Conservation (phyloP, 2,888 invertebrate species). For the Himalopsyche anomala region DNA sequence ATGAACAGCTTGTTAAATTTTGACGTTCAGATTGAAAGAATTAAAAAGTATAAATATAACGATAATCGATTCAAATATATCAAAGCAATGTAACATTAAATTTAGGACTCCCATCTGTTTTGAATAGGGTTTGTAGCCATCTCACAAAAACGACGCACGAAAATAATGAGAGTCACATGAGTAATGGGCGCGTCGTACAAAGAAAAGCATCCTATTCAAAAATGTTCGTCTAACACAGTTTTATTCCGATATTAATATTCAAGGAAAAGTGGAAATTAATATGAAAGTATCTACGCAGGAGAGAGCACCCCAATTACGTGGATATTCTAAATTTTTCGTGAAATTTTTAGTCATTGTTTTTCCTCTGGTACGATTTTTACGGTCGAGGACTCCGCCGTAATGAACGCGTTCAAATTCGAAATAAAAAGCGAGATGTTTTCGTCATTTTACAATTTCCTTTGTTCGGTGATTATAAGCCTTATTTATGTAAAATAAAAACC, state of each 20-base stretch:
- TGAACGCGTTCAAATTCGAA: slow-evolving; percentile 19
- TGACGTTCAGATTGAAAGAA: too few relatives aligned
- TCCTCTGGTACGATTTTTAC: slow-evolving; percentile 36
- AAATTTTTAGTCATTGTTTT: slow-evolving; percentile 27
- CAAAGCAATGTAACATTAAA: too few relatives aligned
- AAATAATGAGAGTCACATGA: slow-evolving; percentile 12
- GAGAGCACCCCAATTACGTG: slow-evolving; percentile 26
- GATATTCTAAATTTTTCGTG: not conserved
- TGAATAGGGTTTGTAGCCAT: too few relatives aligned
- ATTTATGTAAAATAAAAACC: slow-evolving; percentile 6
- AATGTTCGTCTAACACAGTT: not conserved
- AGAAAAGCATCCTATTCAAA: not conserved
- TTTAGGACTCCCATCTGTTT: too few relatives aligned
- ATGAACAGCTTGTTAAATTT: too few relatives aligned
- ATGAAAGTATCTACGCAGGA: slow-evolving; percentile 1
- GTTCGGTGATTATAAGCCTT: slow-evolving; percentile 40
- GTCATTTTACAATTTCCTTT: slow-evolving; percentile 43
- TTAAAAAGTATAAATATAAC: too few relatives aligned
- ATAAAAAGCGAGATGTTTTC: slow-evolving; percentile 33
- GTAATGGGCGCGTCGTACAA: not conserved
- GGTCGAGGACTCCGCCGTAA: slow-evolving; percentile 8
- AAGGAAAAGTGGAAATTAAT: slow-evolving; percentile 22
- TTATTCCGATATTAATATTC: slow-evolving; percentile 5
- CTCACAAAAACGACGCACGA: not conserved
- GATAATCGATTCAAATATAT: too few relatives aligned